Evolutionary conservation across 2,797 vertebrate species (phyloP), one percentile per base, ranked within the genome.

Genomic region (Dryobates pubescens): DNA sequence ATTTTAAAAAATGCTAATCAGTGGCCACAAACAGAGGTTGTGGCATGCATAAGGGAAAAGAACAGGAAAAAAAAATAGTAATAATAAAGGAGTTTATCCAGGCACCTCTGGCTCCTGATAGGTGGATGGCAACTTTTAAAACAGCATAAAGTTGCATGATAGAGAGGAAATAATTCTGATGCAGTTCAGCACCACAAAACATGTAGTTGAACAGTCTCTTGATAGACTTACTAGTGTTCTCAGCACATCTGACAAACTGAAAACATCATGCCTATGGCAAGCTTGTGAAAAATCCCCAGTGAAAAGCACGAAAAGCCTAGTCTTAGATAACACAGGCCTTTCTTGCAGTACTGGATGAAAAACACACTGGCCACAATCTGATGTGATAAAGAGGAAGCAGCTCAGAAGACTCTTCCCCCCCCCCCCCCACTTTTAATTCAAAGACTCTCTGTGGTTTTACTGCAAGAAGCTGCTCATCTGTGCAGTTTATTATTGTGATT

Each of bases 401-500:
- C 68, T 47, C 58, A 86, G 43, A 93, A 45, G 45, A 69, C 18
- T 5, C 27, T 82, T 67, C 7, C 47, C 22, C 47, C 49, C 22
- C 41, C n/a, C 38, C 41, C 6, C 41, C 3, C 38, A 30, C 4
- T 7, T 91, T 67, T 90, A 90, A 84, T 91, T 95, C 71, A 90
- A 94, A 93, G 88, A 41, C 24, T 76, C 77, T 84, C 30, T 74
- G 68, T 82, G 89, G 38, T 62, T 88, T 76, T 24, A 79, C 64
- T n/a, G 80, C 88, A 57, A 68, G 51, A 45, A 54, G 22, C 78
- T 86, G 82, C n/a, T 77, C 61, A 64, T 5, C 53, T 78, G 9
- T 58, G 68, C 58, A 71, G 54, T 86, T 95, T 79, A 54, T 90
- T 86, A 86, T 27, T 36, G 43, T 86, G 77, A 92, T 91, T 92